A percentile compares a stretch with the other conserved stretches of the same genome.
Conservation (phyloP, 2,797 vertebrate species). For the Calcarius lapponicus region DNA sequence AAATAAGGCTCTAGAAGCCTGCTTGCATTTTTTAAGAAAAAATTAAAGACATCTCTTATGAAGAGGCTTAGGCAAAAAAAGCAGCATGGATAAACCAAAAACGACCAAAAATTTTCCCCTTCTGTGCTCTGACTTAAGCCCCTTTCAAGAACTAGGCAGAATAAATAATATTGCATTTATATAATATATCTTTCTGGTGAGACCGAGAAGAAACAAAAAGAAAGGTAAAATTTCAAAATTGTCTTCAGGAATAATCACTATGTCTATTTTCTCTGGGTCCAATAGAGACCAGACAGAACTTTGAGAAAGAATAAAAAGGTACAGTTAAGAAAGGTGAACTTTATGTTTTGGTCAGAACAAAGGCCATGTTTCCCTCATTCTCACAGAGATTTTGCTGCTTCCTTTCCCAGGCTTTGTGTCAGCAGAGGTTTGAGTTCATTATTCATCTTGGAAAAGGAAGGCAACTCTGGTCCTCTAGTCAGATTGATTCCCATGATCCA, state of each 20-base stretch:
- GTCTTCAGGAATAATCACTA: neutral
- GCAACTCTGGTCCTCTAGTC: neutral
- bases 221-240: neutral
- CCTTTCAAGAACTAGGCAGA: neutral
- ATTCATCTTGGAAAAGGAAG: neutral
- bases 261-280: neutral
- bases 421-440: neutral
- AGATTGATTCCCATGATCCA: neutral
- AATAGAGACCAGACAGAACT: neutral
- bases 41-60: slow-evolving; percentile 1
- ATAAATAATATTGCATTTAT: neutral
- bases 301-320: neutral
- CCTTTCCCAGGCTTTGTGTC: neutral
- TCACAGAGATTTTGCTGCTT: neutral
- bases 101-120: neutral
- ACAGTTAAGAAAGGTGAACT: neutral
- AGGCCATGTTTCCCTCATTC: neutral
- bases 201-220: neutral
- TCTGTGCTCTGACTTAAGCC: neutral
- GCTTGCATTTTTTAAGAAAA: neutral
- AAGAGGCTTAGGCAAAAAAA: slow-evolving; percentile 1
- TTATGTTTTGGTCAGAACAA: neutral
- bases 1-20: neutral
- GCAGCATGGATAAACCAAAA: slow-evolving; percentile 24
- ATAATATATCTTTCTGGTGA: neutral